A percentile compares a stretch with the other conserved stretches of the same genome.
These are phyloP conservation scores for Thaleichthys pacificus DNA, from an alignment of 2,797 vertebrate genomes.

Conservation along the genomic window DNA sequence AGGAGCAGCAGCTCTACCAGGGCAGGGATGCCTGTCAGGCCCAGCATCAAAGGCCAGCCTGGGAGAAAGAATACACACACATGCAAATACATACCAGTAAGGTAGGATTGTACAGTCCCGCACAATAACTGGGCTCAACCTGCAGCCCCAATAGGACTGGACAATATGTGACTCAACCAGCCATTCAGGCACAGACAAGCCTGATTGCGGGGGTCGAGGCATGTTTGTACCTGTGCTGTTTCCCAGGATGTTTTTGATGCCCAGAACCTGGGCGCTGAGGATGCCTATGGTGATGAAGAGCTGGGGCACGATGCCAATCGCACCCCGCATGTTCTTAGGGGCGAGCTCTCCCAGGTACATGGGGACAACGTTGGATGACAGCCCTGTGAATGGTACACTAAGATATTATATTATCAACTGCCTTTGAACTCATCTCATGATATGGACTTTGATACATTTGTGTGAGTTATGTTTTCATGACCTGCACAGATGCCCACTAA, in stretches of 20 bases:
- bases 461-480: constrained; percentile 52
- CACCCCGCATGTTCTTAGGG: constrained; percentile 89
- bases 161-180: not conserved
- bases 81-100: constrained; percentile 1
- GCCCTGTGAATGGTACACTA: constrained; percentile 67
- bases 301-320: constrained; percentile 83
- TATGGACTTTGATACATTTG: not conserved
- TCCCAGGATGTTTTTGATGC: constrained; percentile 80
- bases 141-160: not conserved
- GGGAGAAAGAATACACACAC: constrained; percentile 12
- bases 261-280: constrained; percentile 87
- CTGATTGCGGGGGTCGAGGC: not conserved
- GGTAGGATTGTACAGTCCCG: too few species aligned
- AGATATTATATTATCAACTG: not conserved
- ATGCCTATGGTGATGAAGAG: constrained; percentile 94
- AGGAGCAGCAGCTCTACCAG: constrained; percentile 79
- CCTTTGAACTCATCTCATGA: not conserved
- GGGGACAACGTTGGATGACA: constrained; percentile 92
- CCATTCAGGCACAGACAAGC: not conserved
- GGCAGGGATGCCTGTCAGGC: constrained; percentile 86
- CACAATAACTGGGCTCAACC: not conserved
- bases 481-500: constrained; percentile 93
- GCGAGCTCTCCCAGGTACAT: constrained; percentile 95
- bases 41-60: constrained; percentile 86
- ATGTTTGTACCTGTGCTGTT: constrained; percentile 73